A percentile compares a stretch with the other conserved stretches of the same genome.
phyloP scores from a whole-genome alignment of 2,113 vertebrate species.

The Talpa occidentalis region DNA sequence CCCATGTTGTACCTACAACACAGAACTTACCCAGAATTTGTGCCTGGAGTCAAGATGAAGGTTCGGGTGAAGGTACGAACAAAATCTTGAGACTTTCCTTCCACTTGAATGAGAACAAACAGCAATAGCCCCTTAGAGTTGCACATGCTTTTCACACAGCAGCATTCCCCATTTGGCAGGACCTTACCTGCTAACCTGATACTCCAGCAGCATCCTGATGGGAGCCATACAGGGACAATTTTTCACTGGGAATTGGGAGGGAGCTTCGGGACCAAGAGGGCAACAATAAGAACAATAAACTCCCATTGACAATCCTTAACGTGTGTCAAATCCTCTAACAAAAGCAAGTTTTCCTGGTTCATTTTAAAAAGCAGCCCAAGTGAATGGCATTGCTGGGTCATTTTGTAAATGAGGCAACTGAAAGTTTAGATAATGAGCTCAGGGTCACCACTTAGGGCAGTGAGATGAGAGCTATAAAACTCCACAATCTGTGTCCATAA shows the following conservation, averaged over 20 bases:
- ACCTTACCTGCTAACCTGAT: background rate
- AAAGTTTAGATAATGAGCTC: background rate
- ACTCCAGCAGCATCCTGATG: background rate
- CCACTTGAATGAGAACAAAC: conserved; percentile 80
- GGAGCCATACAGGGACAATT: background rate
- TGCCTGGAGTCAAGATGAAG: conserved; percentile 89
- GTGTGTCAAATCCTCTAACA: background rate
- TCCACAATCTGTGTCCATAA: background rate
- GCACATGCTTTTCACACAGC: background rate
- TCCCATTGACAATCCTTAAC: background rate
- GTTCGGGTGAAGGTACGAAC: conserved; percentile 90
- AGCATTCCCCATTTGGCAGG: background rate
- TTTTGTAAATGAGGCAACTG: background rate
- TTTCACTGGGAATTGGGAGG: conserved; percentile 10
- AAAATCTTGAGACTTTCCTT: conserved; percentile 86
- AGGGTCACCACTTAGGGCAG: background rate
- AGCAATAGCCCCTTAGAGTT: background rate
- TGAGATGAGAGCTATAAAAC: background rate
- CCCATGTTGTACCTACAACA: background rate
- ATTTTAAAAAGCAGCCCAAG: background rate
- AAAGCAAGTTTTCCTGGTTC: background rate
- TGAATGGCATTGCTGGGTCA: background rate
- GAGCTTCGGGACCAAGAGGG: background rate
- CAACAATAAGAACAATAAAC: background rate
- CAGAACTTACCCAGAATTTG: conserved; percentile 77